A percentile compares a stretch with the other conserved stretches of the same genome.
These are phyloP conservation scores for Characodon lateralis DNA, from an alignment of 2,797 vertebrate species.

Conservation along the genomic window DNA sequence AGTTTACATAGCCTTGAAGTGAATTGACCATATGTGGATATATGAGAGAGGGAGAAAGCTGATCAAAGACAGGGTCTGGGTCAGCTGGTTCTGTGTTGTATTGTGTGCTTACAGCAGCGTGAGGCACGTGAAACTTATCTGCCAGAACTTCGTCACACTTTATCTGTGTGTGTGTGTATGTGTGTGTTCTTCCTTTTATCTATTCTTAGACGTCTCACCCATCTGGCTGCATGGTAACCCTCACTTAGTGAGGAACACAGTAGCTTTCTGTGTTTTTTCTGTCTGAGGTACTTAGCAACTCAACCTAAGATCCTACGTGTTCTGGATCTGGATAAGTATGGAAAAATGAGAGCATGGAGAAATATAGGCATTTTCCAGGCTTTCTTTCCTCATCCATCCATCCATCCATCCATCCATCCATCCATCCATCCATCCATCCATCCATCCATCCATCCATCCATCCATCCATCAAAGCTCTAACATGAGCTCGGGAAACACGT, in stretches of 20 bases:
- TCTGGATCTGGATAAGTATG: background rate
- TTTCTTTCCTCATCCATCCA: background rate
- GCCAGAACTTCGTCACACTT: conserved; percentile 66
- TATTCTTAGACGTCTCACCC: conserved; percentile 74
- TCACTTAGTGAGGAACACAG: conserved; percentile 30
- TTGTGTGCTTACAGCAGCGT: conserved; percentile 45
- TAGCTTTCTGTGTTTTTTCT: conserved; percentile 16
- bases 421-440: too few relatives aligned
- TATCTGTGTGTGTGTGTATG: conserved; percentile 40
- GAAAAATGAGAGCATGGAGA: background rate
- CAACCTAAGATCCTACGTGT: background rate
- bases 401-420: too few relatives aligned
- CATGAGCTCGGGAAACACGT: too few relatives aligned
- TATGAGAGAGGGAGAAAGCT: conserved; percentile 38
- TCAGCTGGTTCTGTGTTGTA: conserved; percentile 20
- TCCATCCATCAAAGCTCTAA: too few relatives aligned
- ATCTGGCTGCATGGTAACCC: conserved; percentile 51
- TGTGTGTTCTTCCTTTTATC: conserved; percentile 65
- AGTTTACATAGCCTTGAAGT: conserved; percentile 70
- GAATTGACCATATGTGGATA: conserved; percentile 73
- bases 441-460: too few relatives aligned
- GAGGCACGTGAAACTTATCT: conserved; percentile 58
- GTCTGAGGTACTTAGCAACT: conserved; percentile 33
- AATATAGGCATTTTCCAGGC: too few relatives aligned
- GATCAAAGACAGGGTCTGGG: conserved; percentile 61